Percentiles rank a stretch among this genome's conserved stretches.
Conservation (phyloP, 2,113 vertebrate species). For the Ophiodon elongatus region DNA sequence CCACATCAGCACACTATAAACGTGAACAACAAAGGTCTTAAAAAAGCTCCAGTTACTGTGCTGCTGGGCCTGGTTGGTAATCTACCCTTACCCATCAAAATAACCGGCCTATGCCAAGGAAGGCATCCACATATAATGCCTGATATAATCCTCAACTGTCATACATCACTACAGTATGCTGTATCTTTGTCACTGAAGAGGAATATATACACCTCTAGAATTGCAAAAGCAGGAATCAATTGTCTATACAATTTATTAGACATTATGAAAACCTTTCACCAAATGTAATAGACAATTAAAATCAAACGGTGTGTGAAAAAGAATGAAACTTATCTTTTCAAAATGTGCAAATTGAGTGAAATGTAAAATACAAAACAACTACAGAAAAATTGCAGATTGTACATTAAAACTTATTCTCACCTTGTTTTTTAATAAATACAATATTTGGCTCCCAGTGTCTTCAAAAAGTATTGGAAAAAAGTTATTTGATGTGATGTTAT, state of each 20-base stretch:
- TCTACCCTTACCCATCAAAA: not conserved
- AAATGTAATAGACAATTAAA: not conserved
- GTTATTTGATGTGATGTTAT: not conserved
- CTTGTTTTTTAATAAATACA: conserved; percentile 47
- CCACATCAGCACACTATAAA: not conserved
- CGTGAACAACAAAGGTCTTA: not conserved
- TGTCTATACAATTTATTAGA: conserved; percentile 16
- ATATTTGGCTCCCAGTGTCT: conserved; percentile 15
- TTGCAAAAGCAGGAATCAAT: not conserved
- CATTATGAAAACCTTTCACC: not conserved
- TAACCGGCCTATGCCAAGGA: not conserved
- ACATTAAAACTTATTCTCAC: not conserved
- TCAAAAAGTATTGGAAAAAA: not conserved
- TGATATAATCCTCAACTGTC: not conserved
- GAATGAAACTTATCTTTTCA: not conserved
- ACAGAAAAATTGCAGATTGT: not conserved
- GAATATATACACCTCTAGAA: not conserved
- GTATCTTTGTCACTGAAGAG: not conserved
- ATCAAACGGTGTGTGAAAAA: not conserved
- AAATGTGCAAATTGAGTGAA: conserved; percentile 31
- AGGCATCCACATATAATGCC: not conserved
- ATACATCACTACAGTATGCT: not conserved
- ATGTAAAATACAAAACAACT: not conserved
- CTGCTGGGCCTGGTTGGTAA: not conserved
- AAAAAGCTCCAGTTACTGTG: not conserved